Evolutionary conservation across 2,797 vertebrate species (phyloP), one percentile per base, ranked within the genome.

Genomic region (Alfaro cultratus): DNA sequence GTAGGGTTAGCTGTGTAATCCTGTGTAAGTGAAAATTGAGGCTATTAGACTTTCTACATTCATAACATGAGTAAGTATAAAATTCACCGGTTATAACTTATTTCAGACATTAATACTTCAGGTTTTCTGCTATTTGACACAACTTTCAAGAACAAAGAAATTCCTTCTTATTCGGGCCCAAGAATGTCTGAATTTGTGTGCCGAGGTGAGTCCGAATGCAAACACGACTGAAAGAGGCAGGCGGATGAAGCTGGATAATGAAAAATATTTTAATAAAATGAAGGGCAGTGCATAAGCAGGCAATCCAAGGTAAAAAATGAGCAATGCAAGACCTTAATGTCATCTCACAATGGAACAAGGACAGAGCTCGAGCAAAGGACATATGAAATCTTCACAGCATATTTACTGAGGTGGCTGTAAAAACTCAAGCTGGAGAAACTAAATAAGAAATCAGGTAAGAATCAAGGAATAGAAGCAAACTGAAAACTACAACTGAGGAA

Each of bases 201-300:
- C 34, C 8, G 6, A 67, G 10, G 34, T 21, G 34, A 29, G 62
- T 39, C 3, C 18, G 0, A 67, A 67, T 39, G 31, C 62, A 67
- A 67, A 67, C 15, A 21, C 1, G 62, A 21, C 34, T 21, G 34
- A 67, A 39, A 67, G 34, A 60, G 57, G 13, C 57, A 36, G 62
- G 15, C 31, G 7, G 1, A 11, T 67, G 34, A 39, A 67, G 34
- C 62, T 67, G 36, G 62, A 67, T 67, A 67, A 21, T 39, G 34
- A 34, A 67, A 67, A 21, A 67, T 55, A 73, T n/a, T 70, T 45
- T 43, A 72, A 72, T 29, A 45, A 43, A 72, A 29, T 73, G n/a
- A 78, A 74, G 83, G 51, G 4, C 18, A 45, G 13, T 15, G 70
- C 43, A 46, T 45, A 16, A 8, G 29, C n/a, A 34, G n/a, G 31